A percentile compares a stretch with the other conserved stretches of the same genome.
Evolutionary conservation across 2,113 vertebrate genomes (phyloP).

Genomic region (Apaloderma vittatum): DNA sequence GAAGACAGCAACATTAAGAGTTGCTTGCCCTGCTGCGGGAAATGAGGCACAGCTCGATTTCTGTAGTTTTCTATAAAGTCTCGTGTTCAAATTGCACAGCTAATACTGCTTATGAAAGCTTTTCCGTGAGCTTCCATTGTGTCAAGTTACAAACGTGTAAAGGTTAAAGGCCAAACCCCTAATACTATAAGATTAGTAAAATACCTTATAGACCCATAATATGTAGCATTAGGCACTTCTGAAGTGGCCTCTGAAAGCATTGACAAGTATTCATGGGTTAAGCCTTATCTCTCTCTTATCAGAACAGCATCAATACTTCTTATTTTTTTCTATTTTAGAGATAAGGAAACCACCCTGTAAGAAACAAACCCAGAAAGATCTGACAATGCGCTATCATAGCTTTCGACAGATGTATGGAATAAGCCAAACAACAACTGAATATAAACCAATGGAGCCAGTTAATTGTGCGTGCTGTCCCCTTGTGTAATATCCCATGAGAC

Average conservation of each 20-base stretch:
- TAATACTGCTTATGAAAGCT: not conserved
- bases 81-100: not conserved
- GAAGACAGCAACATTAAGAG: not conserved
- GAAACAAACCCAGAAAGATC: not conserved
- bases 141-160: not conserved
- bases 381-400: not conserved
- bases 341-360: not conserved
- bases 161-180: not conserved
- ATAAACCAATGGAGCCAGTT: slow-evolving; percentile 1
- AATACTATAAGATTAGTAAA: not conserved
- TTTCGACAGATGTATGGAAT: not conserved
- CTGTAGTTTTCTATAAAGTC: not conserved
- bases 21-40: not conserved
- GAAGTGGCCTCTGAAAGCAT: not conserved
- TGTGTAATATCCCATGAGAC: not conserved
- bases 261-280: not conserved
- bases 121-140: not conserved
- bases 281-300: not conserved
- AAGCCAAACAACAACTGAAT: not conserved
- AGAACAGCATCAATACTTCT: not conserved
- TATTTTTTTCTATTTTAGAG: not conserved
- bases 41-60: not conserved
- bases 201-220: not conserved
- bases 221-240: not conserved
- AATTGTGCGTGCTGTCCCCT: not conserved